Percentiles rank a stretch among this genome's conserved stretches.
phyloP scores from a whole-genome alignment of 2,113 vertebrate species.

The Corynorhinus townsendii region DNA sequence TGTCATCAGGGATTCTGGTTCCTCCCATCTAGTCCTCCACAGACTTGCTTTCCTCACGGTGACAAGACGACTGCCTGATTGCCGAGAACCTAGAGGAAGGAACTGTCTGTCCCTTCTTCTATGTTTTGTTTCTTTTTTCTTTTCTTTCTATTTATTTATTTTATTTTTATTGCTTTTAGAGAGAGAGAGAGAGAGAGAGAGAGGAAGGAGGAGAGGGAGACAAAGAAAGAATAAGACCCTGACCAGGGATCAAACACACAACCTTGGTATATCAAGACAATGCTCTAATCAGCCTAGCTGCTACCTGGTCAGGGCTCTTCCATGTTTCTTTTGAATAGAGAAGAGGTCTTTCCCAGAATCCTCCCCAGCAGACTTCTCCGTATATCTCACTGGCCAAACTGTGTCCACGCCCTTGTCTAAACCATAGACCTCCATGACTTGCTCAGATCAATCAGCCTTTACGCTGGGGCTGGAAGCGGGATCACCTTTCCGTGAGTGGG shows the following conservation, averaged over 20 bases:
- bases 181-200: too few species aligned
- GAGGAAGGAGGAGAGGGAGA: too few species aligned
- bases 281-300: too few species aligned
- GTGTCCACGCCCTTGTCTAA: not conserved
- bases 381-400: not conserved
- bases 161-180: too few species aligned
- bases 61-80: not conserved
- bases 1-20: not conserved
- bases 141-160: too few species aligned
- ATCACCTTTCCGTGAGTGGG: not conserved
- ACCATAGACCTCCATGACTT: not conserved
- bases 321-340: not conserved
- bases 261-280: too few species aligned
- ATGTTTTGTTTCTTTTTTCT: not conserved
- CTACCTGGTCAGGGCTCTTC: too few species aligned
- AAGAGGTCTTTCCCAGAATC: not conserved
- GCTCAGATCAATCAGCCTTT: not conserved
- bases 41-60: not conserved
- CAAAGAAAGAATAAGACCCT: too few species aligned
- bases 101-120: not conserved
- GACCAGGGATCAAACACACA: too few species aligned
- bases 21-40: not conserved
- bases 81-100: not conserved
- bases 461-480: not conserved
- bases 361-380: not conserved